Percentiles rank a stretch among this genome's conserved stretches.
phyloP scores from a whole-genome alignment of 2,113 vertebrate species.

The Otus sunia region DNA sequence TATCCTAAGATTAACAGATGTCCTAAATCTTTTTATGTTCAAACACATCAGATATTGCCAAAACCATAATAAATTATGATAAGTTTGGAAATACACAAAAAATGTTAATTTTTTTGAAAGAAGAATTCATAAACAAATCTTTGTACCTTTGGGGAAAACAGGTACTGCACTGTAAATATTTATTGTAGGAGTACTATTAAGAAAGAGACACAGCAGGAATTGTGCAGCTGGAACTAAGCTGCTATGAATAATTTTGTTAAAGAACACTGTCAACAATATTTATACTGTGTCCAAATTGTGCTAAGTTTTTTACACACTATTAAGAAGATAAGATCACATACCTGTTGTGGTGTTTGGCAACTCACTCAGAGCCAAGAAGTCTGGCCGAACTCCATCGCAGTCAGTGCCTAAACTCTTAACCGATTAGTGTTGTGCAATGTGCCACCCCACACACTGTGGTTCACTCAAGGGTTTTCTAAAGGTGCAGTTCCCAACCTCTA shows the following conservation, averaged over 20 bases:
- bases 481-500: fast-evolving
- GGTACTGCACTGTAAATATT: constrained; percentile 55
- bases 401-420: not conserved
- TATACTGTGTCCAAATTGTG: not conserved
- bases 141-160: not conserved
- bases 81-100: constrained; percentile 42
- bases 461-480: not conserved
- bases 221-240: constrained; percentile 16
- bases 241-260: constrained; percentile 59
- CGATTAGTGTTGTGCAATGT: not conserved
- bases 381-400: not conserved
- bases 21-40: not conserved
- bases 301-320: constrained; percentile 23
- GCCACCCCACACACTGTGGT: fast-evolving
- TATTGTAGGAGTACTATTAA: constrained; percentile 25
- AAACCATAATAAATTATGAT: constrained; percentile 1
- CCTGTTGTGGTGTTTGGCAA: constrained; percentile 12
- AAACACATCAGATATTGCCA: constrained; percentile 8
- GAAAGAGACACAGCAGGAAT: constrained; percentile 36
- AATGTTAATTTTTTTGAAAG: not conserved
- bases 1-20: constrained; percentile 33
- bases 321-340: constrained; percentile 59
- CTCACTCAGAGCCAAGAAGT: constrained; percentile 31
- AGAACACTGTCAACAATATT: constrained; percentile 59
- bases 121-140: constrained; percentile 43